Conservation (phyloP, 2,888 invertebrate genomes). For the Cyrtodaria siliqua region DNA sequence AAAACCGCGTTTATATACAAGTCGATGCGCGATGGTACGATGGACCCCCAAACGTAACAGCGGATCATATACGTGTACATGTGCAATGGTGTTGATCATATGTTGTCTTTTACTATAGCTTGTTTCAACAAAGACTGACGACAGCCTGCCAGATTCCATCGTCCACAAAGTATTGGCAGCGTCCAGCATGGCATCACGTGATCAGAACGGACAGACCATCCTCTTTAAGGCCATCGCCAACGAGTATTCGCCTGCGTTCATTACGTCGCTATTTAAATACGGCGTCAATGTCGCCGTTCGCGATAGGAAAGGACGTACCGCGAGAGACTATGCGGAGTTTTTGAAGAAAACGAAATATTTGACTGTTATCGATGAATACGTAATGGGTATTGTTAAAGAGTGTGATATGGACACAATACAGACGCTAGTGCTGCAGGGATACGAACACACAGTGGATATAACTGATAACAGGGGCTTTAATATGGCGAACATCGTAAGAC, state of each 20-base stretch:
- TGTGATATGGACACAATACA: conserved; percentile 74
- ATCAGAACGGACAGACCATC: conserved; percentile 76
- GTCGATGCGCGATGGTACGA: no score
- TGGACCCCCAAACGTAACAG: no score
- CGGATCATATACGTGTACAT: no score
- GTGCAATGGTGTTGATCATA: no score
- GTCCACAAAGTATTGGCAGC: conserved; percentile 70
- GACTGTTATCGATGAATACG: conserved; percentile 71
- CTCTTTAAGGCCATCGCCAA: conserved; percentile 77
- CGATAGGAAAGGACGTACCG: conserved; percentile 76
- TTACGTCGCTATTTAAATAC: conserved; percentile 71
- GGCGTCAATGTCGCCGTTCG: conserved; percentile 73
- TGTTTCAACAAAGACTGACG: no score
- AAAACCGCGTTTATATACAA: no score
- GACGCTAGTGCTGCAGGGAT: conserved; percentile 78
- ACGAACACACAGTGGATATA: conserved; percentile 82
- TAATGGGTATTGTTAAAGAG: conserved; percentile 66
- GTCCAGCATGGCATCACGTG: conserved; percentile 69
- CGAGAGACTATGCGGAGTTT: conserved; percentile 68
- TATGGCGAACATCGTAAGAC: conserved; percentile 27
- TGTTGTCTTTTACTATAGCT: no score
- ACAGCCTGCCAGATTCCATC: conserved; percentile 71
- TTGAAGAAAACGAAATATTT: conserved; percentile 66
- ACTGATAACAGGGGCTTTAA: conserved; percentile 59
- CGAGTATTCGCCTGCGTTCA: conserved; percentile 67